Evolutionary conservation across 92 coral and sea anemone species (phyloP).

Genomic region (Zoanthus solanderi): DNA sequence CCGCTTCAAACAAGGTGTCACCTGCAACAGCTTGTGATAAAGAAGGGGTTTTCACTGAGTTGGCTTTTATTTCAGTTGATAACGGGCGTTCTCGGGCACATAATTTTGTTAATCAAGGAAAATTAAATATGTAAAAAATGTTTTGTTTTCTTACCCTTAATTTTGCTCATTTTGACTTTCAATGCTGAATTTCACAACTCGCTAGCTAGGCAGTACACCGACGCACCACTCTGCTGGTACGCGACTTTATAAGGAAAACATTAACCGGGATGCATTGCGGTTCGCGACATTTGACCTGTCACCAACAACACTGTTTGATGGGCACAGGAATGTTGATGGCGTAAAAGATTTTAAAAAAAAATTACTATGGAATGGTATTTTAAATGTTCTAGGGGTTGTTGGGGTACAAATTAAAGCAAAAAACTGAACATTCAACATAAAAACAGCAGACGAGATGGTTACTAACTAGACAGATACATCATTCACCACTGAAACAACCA

Average conservation of each 20-base stretch:
- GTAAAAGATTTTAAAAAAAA: too few species aligned
- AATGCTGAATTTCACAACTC: not conserved
- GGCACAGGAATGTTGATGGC: too few species aligned
- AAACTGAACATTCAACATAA: too few species aligned
- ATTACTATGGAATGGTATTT: too few species aligned
- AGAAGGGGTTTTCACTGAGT: slow-evolving; percentile 50
- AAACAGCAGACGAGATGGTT: too few species aligned
- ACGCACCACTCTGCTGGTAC: not conserved
- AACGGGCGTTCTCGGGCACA: not conserved
- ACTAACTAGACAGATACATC: too few species aligned
- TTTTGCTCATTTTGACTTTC: slow-evolving; percentile 32
- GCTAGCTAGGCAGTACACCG: not conserved
- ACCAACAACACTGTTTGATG: not conserved
- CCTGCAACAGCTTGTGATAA: not conserved
- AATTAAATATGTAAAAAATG: not conserved
- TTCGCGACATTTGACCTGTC: not conserved
- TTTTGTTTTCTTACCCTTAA: slow-evolving; percentile 28
- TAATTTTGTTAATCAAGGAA: not conserved
- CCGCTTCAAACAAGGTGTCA: not conserved
- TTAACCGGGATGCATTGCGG: slow-evolving; percentile 37
- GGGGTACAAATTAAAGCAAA: too few species aligned
- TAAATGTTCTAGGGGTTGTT: too few species aligned
- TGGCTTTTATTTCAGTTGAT: not conserved
- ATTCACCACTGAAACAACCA: too few species aligned
- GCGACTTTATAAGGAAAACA: slow-evolving; percentile 36